Evolutionary conservation across 2,797 vertebrate genomes (phyloP).

Genomic region (Catostomus latipinnis): DNA sequence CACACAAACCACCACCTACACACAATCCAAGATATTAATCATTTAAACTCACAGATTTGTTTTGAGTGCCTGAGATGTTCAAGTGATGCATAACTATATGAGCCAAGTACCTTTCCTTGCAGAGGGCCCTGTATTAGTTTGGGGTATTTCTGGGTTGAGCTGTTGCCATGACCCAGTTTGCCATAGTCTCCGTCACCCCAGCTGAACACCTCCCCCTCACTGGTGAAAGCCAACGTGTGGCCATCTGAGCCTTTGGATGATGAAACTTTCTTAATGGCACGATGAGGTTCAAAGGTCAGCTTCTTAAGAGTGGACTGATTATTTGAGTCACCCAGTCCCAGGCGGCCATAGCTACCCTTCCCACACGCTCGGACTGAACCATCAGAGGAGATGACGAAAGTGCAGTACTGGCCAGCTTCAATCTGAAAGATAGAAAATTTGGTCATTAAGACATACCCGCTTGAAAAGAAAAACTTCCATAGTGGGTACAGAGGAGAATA

Average conservation of each 20-base stretch:
- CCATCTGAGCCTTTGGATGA: slow-evolving; percentile 85
- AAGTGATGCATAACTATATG: neutral
- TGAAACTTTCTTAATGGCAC: slow-evolving; percentile 82
- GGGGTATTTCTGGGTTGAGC: slow-evolving; percentile 86
- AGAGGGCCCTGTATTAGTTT: slow-evolving; percentile 85
- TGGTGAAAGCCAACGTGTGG: slow-evolving; percentile 84
- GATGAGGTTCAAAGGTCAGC: slow-evolving; percentile 83
- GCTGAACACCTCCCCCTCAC: slow-evolving; percentile 84
- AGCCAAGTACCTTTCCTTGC: slow-evolving; percentile 78
- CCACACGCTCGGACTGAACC: slow-evolving; percentile 83
- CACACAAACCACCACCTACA: slow-evolving; percentile 84
- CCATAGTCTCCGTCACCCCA: slow-evolving; percentile 87
- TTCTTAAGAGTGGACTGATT: slow-evolving; percentile 85
- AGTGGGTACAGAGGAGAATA: neutral
- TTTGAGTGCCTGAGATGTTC: neutral
- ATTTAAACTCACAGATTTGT: neutral
- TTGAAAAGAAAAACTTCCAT: neutral
- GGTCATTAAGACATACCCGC: slow-evolving; percentile 64
- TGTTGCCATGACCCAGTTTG: slow-evolving; percentile 86
- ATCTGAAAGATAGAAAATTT: slow-evolving; percentile 69
- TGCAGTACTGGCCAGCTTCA: slow-evolving; percentile 86
- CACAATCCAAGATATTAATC: slow-evolving; percentile 5
- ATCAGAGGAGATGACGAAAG: slow-evolving; percentile 82
- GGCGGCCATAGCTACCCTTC: slow-evolving; percentile 83
- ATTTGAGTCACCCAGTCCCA: slow-evolving; percentile 85